Percentiles rank a stretch among this genome's conserved stretches.
Evolutionary conservation across 2,113 vertebrate genomes (phyloP).

Genomic region (Hemibagrus wyckioides): DNA sequence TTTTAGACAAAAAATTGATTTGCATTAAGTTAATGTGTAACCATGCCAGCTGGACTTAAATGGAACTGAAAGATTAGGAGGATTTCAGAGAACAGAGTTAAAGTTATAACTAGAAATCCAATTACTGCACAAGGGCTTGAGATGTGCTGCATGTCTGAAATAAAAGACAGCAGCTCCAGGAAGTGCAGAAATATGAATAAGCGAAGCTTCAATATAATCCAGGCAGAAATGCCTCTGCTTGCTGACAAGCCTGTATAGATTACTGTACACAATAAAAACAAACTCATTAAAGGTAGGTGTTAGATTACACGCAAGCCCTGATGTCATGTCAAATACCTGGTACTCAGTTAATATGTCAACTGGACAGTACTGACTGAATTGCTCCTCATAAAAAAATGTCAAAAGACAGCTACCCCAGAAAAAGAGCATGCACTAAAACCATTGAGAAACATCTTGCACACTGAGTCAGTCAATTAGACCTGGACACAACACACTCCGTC

Average conservation of each 20-base stretch:
- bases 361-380: background rate
- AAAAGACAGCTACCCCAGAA: background rate
- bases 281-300: background rate
- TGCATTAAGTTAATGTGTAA: constrained; percentile 32
- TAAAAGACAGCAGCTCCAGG: constrained; percentile 21
- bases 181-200: constrained; percentile 18
- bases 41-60: background rate
- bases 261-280: constrained; percentile 21
- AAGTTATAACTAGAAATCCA: constrained; percentile 28
- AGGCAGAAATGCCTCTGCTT: background rate
- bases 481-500: constrained; percentile 11
- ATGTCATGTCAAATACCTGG: background rate
- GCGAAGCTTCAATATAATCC: background rate
- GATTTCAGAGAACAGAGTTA: constrained; percentile 22
- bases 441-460: constrained; percentile 9
- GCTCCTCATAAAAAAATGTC: background rate
- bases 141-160: background rate
- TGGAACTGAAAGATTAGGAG: background rate
- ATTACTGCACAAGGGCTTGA: background rate
- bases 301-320: background rate
- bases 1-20: background rate
- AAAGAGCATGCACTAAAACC: background rate
- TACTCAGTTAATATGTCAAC: constrained; percentile 21
- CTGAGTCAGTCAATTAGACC: constrained; percentile 24
- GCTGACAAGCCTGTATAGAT: constrained; percentile 5